Evolutionary conservation across 1,140 invertebrate genomes (phyloP).

Genomic region (Halictus rubicundus): DNA sequence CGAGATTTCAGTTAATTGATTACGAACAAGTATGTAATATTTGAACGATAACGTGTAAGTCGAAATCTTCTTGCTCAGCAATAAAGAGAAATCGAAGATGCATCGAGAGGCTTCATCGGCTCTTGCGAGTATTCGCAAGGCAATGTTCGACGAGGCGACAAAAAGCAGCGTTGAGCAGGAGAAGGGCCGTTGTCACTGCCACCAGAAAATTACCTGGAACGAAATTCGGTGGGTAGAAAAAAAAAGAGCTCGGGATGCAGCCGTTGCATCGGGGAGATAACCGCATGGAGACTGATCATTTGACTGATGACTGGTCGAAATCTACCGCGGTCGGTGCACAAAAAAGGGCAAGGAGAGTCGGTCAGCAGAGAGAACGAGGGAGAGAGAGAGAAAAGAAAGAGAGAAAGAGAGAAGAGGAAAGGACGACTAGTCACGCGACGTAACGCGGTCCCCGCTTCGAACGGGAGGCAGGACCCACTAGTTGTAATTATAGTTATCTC

Average conservation of each 20-base stretch:
- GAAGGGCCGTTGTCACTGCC: not conserved
- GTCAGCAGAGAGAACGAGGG: conserved; percentile 14
- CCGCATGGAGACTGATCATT: not conserved
- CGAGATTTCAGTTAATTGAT: too few species aligned
- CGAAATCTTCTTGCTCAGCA: too few species aligned
- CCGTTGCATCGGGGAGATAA: not conserved
- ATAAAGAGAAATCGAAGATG: too few species aligned
- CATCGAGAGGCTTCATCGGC: too few species aligned
- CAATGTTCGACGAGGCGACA: not conserved
- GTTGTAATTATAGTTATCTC: conserved; percentile 74
- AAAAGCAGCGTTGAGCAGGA: not conserved
- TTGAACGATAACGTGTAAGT: too few species aligned
- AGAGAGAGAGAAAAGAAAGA: conserved; percentile 28
- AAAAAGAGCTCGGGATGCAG: not conserved
- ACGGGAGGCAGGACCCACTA: conserved; percentile 55
- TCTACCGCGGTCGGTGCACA: conserved; percentile 4
- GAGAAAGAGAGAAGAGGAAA: conserved; percentile 37
- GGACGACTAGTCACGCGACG: conserved; percentile 56
- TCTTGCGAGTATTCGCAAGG: not conserved
- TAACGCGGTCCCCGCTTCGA: conserved; percentile 46
- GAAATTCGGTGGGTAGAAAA: not conserved
- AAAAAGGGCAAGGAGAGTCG: not conserved
- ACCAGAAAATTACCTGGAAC: not conserved
- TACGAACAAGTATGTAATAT: too few species aligned
- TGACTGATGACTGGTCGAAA: conserved; percentile 27